Base-by-base conservation (phyloP, 2,888 invertebrate species). In the Yponomeuta malinellus region DNA sequence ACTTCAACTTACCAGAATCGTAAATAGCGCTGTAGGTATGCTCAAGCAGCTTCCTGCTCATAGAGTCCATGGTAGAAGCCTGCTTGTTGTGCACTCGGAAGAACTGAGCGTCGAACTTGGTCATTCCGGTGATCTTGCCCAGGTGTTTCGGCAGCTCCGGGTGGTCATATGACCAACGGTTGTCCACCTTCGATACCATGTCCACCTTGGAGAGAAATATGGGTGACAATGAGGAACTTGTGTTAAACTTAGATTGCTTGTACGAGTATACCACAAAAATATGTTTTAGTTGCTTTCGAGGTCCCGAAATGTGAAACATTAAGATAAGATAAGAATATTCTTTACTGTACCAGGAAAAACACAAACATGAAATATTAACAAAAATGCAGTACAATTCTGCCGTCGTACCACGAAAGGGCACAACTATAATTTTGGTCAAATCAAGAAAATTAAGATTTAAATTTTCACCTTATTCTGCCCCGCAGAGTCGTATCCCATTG, bases 181-280 rank as follows among this genome's bases (percentile, higher is more conserved):
- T 88, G 75, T 94, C 93, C 75, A 95, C 94, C 69, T 93, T 94
- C 63, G 95, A 94, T 23, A 97, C 93, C 94, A 97, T 95, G 79
- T 97, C 96, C 72, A 95, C 93, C 86, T 95, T 84, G 3, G 48
- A 4, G n/a, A 12, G 3, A 12, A 37, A 48, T 10, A 43, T 10
- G 67, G 3, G 52, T 52, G 52, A 3, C 10, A 23, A 23, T 1
- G 10, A 12, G 23, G 23, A 23, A 23, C 23, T 12, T 10, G 10
- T 2, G 52, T 3, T 52, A 52, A 23, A 23, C 23, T 23, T 23
- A 23, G 23, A 23, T 23, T 23, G 23, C 1, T 23, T 23, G 0
- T 23, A 23, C 23, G 23, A 23, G 23, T 23, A 23, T 23, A 23
- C 23, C 23, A 23, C 0, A 23, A 23, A 23, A 23, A 23, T 23